These are phyloP conservation scores for Drosophila eohydei DNA, from an alignment of 2,888 invertebrate genomes.

Conservation along the genomic window DNA sequence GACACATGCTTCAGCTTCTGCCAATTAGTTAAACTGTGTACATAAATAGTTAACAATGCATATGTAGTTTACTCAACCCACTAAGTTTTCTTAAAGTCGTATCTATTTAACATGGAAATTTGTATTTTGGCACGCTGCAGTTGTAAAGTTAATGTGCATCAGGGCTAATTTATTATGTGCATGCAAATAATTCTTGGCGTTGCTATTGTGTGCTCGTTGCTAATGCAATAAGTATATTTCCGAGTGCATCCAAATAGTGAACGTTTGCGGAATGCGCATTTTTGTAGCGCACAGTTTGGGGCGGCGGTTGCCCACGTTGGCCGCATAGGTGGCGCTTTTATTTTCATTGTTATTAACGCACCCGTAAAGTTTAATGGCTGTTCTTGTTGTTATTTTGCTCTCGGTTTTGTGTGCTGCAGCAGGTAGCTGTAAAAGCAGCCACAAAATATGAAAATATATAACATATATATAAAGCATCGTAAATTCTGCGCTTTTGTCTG, in stretches of 20 bases:
- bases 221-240: constrained; percentile 1
- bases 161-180: constrained; percentile 1
- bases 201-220: background rate
- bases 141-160: constrained; percentile 2
- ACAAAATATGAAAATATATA: constrained; percentile 36
- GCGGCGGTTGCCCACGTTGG: constrained; percentile 25
- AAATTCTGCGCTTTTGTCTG: constrained; percentile 56
- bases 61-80: background rate
- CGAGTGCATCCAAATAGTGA: constrained; percentile 31
- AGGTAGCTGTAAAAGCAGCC: constrained; percentile 35
- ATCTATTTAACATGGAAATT: background rate
- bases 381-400: constrained; percentile 20
- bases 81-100: background rate
- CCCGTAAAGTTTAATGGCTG: constrained; percentile 52
- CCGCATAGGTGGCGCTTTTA: constrained; percentile 49
- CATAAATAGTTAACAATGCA: background rate
- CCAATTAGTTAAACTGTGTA: background rate
- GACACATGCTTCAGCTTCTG: background rate
- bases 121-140: background rate
- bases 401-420: constrained; percentile 23
- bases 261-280: constrained; percentile 23
- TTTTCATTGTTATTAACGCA: constrained; percentile 53
- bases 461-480: constrained; percentile 22
- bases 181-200: background rate
- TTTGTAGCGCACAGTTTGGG: constrained; percentile 60